Base-by-base conservation (phyloP, 2,797 vertebrate genomes). In the Acropternis orthonyx region DNA sequence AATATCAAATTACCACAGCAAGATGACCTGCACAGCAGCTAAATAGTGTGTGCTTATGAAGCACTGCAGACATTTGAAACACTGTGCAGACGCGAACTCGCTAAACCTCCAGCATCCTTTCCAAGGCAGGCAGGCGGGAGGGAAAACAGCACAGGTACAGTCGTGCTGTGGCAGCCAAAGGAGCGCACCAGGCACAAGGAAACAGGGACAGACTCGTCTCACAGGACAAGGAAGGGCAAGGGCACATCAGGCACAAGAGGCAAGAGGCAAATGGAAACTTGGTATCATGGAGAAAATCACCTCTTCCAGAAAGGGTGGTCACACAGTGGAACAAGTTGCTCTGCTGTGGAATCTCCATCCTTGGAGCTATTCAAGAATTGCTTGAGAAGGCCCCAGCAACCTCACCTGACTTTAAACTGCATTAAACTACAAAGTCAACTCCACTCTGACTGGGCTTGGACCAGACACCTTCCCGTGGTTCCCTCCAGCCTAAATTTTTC, bases 281-380 rank as follows among this genome's bases (percentile, higher is more conserved):
- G 26, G 7, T 37, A 32, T 1, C 3, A 4, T 10, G 10, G 24
- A 0, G 9, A 54, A 34, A 73, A 61, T 0, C 2, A 52, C 12
- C 20, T 68, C 30, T 58, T 55, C 17, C 7, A 55, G 24, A 88
- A 78, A 51, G 12, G 5, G 7, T 36, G 39, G 14, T 39, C 49
- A n/a, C 1, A 1, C 15, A 13, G 5, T 8, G 22, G 46, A 68
- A 62, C 15, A 48, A 58, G 24, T 2, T 39, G 34, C 34, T 63
- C 73, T 62, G 46, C 51, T 74, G 12, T 17, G 36, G 54, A 46
- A 59, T 46, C 49, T 62, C 59, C 81, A 44, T 34, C 46, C 74
- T 66, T n/a, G 36, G 20, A 76, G 14, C 8, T 6, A 24, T 10
- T 85, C 4, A 36, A 73, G 20, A 34, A 26, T 22, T 4, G 0